Evolutionary conservation across 1,140 invertebrate species (phyloP).

Genomic region (Anastrepha obliqua): DNA sequence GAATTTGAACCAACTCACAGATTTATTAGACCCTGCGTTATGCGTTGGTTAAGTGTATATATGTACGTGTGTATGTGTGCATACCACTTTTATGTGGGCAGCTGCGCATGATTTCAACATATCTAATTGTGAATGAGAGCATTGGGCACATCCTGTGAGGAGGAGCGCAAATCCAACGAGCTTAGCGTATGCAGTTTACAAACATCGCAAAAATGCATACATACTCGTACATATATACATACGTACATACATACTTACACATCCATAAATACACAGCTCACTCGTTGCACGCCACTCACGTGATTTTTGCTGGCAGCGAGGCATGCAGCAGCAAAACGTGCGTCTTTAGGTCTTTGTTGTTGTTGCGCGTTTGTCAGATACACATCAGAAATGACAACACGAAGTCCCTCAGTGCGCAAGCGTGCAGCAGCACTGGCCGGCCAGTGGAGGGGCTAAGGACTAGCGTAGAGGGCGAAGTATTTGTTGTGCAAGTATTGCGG

Average conservation of each 20-base stretch:
- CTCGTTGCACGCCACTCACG: slow-evolving; percentile 36
- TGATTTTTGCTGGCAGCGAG: slow-evolving; percentile 1
- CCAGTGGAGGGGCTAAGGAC: background rate
- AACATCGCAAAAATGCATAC: background rate
- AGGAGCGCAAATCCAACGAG: slow-evolving; percentile 26
- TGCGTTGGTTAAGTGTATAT: background rate
- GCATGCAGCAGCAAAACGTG: slow-evolving; percentile 5
- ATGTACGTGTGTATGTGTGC: background rate
- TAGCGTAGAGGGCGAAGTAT: background rate
- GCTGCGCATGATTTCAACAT: slow-evolving; percentile 33
- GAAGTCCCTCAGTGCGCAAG: slow-evolving; percentile 6
- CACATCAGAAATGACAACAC: slow-evolving; percentile 50
- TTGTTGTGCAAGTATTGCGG: background rate
- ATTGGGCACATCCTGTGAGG: slow-evolving; percentile 20
- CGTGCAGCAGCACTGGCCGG: background rate
- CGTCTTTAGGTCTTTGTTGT: background rate
- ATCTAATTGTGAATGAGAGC: slow-evolving; percentile 50
- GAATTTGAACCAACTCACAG: background rate
- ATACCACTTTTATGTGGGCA: background rate
- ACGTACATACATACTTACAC: background rate
- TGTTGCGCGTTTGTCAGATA: slow-evolving; percentile 44
- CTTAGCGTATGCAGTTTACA: background rate
- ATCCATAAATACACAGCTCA: background rate
- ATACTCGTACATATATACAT: too few species aligned
- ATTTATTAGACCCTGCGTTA: slow-evolving; percentile 15